Percentiles rank a stretch among this genome's conserved stretches.
phyloP scores from a whole-genome alignment of 2,888 invertebrate species.

The Euzophera pinguis region DNA sequence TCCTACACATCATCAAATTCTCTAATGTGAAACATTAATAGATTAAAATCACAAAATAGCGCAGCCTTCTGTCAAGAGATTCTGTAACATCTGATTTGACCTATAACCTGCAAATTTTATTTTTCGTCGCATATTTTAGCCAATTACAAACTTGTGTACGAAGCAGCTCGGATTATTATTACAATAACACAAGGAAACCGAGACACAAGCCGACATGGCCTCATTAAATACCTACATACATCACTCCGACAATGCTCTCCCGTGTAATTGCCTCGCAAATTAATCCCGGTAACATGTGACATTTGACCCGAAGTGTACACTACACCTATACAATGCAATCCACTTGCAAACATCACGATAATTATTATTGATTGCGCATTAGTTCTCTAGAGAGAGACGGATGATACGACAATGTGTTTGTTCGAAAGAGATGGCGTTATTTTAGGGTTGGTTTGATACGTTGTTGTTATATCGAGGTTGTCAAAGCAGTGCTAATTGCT shows the following conservation, averaged over 20 bases:
- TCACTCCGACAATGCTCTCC: slow-evolving; percentile 34
- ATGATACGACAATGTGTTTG: slow-evolving; percentile 18
- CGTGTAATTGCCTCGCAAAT: slow-evolving; percentile 32
- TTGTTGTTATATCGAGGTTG: slow-evolving; percentile 49
- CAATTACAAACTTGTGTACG: too few species aligned
- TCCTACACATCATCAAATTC: too few species aligned
- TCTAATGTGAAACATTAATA: too few species aligned
- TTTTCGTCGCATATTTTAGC: background rate
- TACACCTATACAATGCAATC: slow-evolving; percentile 51
- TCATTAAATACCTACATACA: slow-evolving; percentile 28
- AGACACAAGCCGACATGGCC: slow-evolving; percentile 10
- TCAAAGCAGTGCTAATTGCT: slow-evolving; percentile 58
- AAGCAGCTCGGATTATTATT: background rate
- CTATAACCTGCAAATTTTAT: too few species aligned
- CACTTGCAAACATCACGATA: slow-evolving; percentile 70
- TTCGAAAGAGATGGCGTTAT: slow-evolving; percentile 27
- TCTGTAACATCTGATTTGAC: too few species aligned
- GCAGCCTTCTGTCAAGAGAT: too few species aligned
- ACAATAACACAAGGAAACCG: slow-evolving; percentile 9
- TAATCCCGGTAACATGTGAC: slow-evolving; percentile 27
- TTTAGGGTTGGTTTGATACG: slow-evolving; percentile 38
- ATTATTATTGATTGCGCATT: slow-evolving; percentile 78
- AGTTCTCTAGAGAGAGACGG: slow-evolving; percentile 40
- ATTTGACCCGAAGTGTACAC: slow-evolving; percentile 19
- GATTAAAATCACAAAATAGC: too few species aligned